A percentile compares a stretch with the other conserved stretches of the same genome.
These are phyloP conservation scores for Cromileptes altivelis DNA, from an alignment of 2,113 vertebrate species.

Conservation along the genomic window DNA sequence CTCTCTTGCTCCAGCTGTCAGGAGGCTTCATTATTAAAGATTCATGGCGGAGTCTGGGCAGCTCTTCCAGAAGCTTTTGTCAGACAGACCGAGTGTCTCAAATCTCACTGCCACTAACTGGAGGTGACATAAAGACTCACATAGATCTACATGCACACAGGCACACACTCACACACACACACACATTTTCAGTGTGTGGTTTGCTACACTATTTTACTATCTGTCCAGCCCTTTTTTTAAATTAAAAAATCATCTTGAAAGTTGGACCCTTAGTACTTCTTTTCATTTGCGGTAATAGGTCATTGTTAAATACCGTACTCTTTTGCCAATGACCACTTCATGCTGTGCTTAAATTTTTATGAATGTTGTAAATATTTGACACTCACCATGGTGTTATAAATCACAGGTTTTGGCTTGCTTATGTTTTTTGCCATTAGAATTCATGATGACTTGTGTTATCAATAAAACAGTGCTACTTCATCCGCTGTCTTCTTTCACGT, in stretches of 20 bases:
- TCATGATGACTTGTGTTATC: neutral
- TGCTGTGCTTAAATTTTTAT: neutral
- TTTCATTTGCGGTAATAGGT: neutral
- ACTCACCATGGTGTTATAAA: neutral
- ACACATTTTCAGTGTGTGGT: constrained; percentile 2
- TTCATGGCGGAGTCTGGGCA: constrained; percentile 81
- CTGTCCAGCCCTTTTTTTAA: constrained; percentile 5
- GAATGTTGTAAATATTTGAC: constrained; percentile 20
- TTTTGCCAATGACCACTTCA: neutral
- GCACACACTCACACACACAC: neutral
- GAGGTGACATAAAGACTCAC: constrained; percentile 72
- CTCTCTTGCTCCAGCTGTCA: constrained; percentile 79
- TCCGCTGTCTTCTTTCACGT: neutral
- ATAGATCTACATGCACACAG: constrained; percentile 16
- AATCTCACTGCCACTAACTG: constrained; percentile 76
- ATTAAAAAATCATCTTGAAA: constrained; percentile 3
- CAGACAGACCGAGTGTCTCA: constrained; percentile 80
- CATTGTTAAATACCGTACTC: neutral
- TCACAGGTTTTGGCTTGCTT: neutral
- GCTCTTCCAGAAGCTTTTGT: constrained; percentile 82
- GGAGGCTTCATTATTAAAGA: constrained; percentile 84
- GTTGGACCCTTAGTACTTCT: constrained; percentile 5
- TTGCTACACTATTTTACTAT: constrained; percentile 14
- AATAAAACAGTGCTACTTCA: neutral
- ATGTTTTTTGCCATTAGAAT: neutral